Conservation (phyloP, 2,888 invertebrate genomes). For the Hirudinaria manillensis region DNA sequence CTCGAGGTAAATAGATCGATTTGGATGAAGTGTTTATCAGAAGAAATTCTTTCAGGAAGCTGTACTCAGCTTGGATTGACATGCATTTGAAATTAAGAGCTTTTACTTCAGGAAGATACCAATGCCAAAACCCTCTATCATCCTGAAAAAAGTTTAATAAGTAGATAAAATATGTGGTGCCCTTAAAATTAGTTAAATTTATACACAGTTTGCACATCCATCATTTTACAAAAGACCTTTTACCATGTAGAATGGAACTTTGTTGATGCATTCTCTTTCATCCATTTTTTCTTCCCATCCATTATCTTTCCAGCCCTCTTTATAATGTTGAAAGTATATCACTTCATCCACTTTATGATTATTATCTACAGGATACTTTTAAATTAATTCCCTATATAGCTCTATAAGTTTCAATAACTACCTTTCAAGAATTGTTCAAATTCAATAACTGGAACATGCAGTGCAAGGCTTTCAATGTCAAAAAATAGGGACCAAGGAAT, state of each 20-base stretch:
- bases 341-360: slow-evolving; percentile 67
- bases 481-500: slow-evolving; percentile 80
- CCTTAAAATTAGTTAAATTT: no score
- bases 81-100: slow-evolving; percentile 68
- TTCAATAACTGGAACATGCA: slow-evolving; percentile 79
- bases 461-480: slow-evolving; percentile 69
- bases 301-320: slow-evolving; percentile 74
- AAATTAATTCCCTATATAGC: background rate
- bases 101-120: slow-evolving; percentile 65
- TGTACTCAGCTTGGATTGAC: slow-evolving; percentile 68
- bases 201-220: no score
- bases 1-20: slow-evolving; percentile 38
- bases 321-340: slow-evolving; percentile 76
- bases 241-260: slow-evolving; percentile 42
- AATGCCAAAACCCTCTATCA: slow-evolving; percentile 48
- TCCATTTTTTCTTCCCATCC: slow-evolving; percentile 78
- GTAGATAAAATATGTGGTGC: background rate
- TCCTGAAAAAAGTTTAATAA: slow-evolving; percentile 41
- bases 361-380: slow-evolving; percentile 52
- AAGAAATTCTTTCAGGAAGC: slow-evolving; percentile 42
- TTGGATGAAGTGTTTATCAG: slow-evolving; percentile 1
- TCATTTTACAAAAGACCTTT: no score
- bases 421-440: slow-evolving; percentile 68
- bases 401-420: background rate
- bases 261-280: slow-evolving; percentile 58